Conservation (phyloP, 2,888 invertebrate species). For the Adelognathus sp. region DNA sequence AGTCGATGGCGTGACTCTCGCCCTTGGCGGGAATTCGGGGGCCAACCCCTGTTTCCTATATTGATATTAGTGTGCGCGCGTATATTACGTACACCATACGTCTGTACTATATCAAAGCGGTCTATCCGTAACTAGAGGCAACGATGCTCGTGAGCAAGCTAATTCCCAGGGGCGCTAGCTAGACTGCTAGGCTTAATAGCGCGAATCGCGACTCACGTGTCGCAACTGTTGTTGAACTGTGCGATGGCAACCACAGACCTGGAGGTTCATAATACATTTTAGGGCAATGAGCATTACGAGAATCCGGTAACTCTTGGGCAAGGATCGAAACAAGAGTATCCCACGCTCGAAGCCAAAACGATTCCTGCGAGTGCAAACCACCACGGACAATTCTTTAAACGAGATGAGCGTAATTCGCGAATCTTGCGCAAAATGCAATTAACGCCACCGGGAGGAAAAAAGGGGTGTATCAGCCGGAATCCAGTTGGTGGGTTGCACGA, state of each 20-base stretch:
- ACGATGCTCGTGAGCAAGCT: conserved; percentile 48
- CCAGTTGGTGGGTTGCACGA: conserved; percentile 8
- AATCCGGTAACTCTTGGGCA: conserved; percentile 30
- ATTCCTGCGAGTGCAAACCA: not conserved
- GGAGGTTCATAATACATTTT: conserved; percentile 23
- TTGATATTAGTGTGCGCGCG: conserved; percentile 66
- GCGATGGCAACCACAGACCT: not conserved
- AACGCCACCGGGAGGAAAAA: conserved; percentile 37
- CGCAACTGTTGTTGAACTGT: conserved; percentile 35
- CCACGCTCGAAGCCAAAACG: not conserved
- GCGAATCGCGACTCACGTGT: conserved; percentile 32
- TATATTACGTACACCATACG: conserved; percentile 31
- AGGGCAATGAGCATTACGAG: conserved; percentile 2
- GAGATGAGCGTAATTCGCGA: conserved; percentile 29
- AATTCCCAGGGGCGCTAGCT: conserved; percentile 48
- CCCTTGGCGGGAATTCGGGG: conserved; percentile 42
- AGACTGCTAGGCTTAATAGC: conserved; percentile 23
- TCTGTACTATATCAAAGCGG: conserved; percentile 54
- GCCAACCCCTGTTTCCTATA: conserved; percentile 70
- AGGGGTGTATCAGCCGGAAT: conserved; percentile 47
- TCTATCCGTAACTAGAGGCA: conserved; percentile 49
- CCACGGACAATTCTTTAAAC: conserved; percentile 4
- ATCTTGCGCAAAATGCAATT: conserved; percentile 43
- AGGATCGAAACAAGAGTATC: conserved; percentile 19
- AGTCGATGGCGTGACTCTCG: conserved; percentile 35